Base-by-base conservation (phyloP, 2,888 invertebrate species). In the Steinernema scapterisci region DNA sequence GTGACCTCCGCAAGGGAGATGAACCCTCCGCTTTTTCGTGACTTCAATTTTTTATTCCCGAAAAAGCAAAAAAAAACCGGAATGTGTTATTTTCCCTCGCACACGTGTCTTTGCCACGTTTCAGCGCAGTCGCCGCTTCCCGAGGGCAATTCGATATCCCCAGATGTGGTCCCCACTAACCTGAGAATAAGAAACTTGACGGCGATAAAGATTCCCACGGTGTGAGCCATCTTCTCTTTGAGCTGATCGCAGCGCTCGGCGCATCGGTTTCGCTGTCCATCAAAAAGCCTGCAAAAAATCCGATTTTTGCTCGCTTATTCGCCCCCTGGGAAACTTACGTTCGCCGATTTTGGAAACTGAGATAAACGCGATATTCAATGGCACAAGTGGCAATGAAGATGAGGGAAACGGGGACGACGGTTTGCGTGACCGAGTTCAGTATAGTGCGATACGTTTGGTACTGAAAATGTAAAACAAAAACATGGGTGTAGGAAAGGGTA, bases 141-240 rank as follows among this genome's bases (percentile, higher is more conserved):
- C 19, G 48, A 13, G n/a, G 25, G 54, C 54, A 54, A 54, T 13
- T 21, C 54, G 54, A 54, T 21, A 0, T n/a, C n/a, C 71, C 11
- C 21, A 19, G 11, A 21, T 19, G 16, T 0, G 6, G 23, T 13
- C 19, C 72, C 0, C 23, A 48, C 74, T 44, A 11, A 81, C 85
- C 85, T 77, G 13, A 86, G 77, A 54, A 86, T 84, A 7, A 86
- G 76, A 70, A 86, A 86, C 70, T 86, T 86, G 76, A 85, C 79
- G 6, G 85, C 85, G 73, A 86, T 86, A 73, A 86, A 86, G 25
- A 86, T 83, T 43, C 84, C 83, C 19, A 86, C 84, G n/a, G 84
- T 83, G 19, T 85, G 75, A 0, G 86, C 84, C 16, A 86, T 79
- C 70, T 80, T 77, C 56, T 86, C 86, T 70, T 83, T 82, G 56